Evolutionary conservation across 2,797 vertebrate species (phyloP), one percentile per base, ranked within the genome.

Genomic region (Decapterus maruadsi): DNA sequence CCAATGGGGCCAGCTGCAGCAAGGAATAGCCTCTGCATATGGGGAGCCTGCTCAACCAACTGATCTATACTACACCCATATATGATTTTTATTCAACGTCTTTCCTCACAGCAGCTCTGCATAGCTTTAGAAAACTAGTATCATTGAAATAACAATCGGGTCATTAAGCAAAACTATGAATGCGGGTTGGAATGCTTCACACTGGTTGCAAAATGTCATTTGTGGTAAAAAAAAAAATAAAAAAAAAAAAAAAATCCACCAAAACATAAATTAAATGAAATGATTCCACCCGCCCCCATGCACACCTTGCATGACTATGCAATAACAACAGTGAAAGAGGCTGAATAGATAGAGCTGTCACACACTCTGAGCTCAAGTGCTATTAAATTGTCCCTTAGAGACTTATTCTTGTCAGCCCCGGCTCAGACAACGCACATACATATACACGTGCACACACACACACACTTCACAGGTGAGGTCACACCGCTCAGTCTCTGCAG

Each of bases 311-410:
- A 80, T 85, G 80, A 68, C 81, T 42, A 26, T 63, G 68, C 75
- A 78, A 50, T 45, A 77, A 77, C 71, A 77, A 59, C 77, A 77
- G 58, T 38, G 54, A 59, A 0, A 56, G 57, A 67, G 57, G 59
- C 29, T 8, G 26, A 73, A 58, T 34, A 66, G 81, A 86, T 66
- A 17, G 67, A 82, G 74, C 80, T 17, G 53, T 88, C 77, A 83
- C 73, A 75, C 61, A 59, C 60, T 42, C 36, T 69, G 67, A 78
- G 66, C 67, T 60, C 13, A 55, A 78, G 59, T 55, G 76, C 70
- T 83, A 68, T 75, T 79, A 85, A 87, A 87, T n/a, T 46, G 62
- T 71, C 68, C 67, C 51, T 40, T 42, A 29, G 75, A 81, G 80
- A 70, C 66, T 73, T 71, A 69, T 66, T 81, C 63, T 55, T 67